phyloP scores from a whole-genome alignment of 1,140 invertebrate genomes.

The Aphis gossypii region DNA sequence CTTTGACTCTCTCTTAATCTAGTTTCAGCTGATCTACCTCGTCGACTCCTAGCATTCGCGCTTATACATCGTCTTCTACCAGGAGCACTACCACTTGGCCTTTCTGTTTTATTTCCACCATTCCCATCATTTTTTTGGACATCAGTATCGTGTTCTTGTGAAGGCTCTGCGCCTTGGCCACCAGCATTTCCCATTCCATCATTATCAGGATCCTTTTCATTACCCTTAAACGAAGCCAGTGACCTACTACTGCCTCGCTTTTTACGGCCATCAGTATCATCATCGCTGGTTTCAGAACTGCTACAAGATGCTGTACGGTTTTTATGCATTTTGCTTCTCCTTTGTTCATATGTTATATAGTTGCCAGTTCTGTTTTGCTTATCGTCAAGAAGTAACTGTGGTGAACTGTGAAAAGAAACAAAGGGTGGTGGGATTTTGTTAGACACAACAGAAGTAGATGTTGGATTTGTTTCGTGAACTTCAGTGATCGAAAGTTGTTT shows the following conservation, averaged over 20 bases:
- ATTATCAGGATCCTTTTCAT: constrained; percentile 69
- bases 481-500: constrained; percentile 64
- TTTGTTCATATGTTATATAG: constrained; percentile 58
- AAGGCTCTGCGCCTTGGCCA: constrained; percentile 55
- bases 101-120: constrained; percentile 44
- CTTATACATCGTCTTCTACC: constrained; percentile 60
- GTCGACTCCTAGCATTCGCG: constrained; percentile 65
- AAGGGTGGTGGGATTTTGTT: constrained; percentile 56
- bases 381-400: constrained; percentile 72
- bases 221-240: constrained; percentile 59
- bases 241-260: constrained; percentile 68
- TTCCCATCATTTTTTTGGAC: constrained; percentile 16
- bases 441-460: constrained; percentile 65
- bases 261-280: constrained; percentile 83
- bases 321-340: constrained; percentile 69
- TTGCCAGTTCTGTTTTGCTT: constrained; percentile 76
- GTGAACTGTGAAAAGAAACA: constrained; percentile 41
- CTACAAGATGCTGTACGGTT: constrained; percentile 85
- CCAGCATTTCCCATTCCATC: constrained; percentile 63
- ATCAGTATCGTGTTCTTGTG: constrained; percentile 58
- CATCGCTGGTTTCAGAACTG: constrained; percentile 89
- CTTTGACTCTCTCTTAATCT: constrained; percentile 80
- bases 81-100: constrained; percentile 61
- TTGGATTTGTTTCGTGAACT: constrained; percentile 63
- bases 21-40: constrained; percentile 71